Evolutionary conservation across 1,140 invertebrate species (phyloP), one percentile per base, ranked within the genome.

Genomic region (Trichonephila clavata): DNA sequence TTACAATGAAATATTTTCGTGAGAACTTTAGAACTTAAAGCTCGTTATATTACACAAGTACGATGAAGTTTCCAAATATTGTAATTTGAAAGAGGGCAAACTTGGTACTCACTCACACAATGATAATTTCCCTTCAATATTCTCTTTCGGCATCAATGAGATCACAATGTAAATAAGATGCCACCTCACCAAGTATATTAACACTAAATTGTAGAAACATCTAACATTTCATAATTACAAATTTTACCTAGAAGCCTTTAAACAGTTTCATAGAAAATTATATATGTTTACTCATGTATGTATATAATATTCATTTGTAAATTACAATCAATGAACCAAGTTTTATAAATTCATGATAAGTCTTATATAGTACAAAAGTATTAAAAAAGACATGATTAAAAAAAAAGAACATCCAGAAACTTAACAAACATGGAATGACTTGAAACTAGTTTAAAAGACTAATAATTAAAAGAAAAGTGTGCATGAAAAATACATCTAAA

Each of bases 351-450:
- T 86, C 39, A 71, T 13, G n/a, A 68, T n/a, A 61, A 86, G 39
- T 27, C 20, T 90, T 81, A 20, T 68, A 88, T 81, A 50, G 24
- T 93, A 88, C 65, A 93, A 68, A 92, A 92, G 65, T 88, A 43
- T 63, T 65, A 63, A 86, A 84, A 92, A 92, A 83, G 90, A 83
- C 77, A 50, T 27, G 50, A 83, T 83, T 89, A 27, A 89, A 89
- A 83, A 88, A 81, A 81, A 63, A 13, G 21, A 61, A 59, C 61
- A 60, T 81, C 32, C 65, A 60, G 68, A 80, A 80, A 90, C 77
- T 86, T 27, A 92, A 92, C 81, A 80, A 93, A 93, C 50, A 93
- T 93, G 92, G 92, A 93, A 93, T 93, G 92, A 93, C 71, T 84
- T 71, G 32, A 43, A 86, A 86, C 20, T 50, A 21, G 20, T 21